A percentile compares a stretch with the other conserved stretches of the same genome.
These are phyloP conservation scores for Plebejus melissa DNA, from an alignment of 2,888 invertebrate species.

Conservation along the genomic window DNA sequence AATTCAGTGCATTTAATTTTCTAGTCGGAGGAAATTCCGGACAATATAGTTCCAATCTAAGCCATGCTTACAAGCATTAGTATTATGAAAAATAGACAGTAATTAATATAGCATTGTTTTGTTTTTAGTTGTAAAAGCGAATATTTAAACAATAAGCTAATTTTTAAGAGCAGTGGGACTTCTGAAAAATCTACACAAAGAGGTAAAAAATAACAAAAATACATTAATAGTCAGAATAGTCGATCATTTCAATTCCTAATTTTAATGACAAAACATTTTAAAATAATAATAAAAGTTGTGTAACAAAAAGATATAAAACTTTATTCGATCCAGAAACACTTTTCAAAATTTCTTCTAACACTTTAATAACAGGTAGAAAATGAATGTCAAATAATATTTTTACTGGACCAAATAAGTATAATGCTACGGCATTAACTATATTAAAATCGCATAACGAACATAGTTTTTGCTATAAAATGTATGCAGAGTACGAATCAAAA, in stretches of 20 bases:
- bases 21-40: neutral
- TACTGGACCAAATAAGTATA: neutral
- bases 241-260: neutral
- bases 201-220: neutral
- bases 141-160: neutral
- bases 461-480: neutral
- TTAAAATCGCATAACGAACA: neutral
- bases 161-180: neutral
- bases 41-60: neutral
- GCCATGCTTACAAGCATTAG: neutral
- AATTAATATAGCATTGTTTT: no score
- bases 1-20: neutral
- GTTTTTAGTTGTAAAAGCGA: neutral
- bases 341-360: neutral
- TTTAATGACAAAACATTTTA: neutral
- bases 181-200: neutral
- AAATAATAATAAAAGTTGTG: neutral
- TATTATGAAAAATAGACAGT: no score
- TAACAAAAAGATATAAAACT: neutral
- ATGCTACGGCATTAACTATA: neutral
- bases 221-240: neutral
- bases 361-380: neutral
- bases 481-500: constrained; percentile 17
- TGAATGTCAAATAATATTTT: neutral
- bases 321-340: neutral